Percentiles rank a stretch among this genome's conserved stretches.
Evolutionary conservation across 1,140 invertebrate species (phyloP).

Genomic region (Steinernema khuongi): DNA sequence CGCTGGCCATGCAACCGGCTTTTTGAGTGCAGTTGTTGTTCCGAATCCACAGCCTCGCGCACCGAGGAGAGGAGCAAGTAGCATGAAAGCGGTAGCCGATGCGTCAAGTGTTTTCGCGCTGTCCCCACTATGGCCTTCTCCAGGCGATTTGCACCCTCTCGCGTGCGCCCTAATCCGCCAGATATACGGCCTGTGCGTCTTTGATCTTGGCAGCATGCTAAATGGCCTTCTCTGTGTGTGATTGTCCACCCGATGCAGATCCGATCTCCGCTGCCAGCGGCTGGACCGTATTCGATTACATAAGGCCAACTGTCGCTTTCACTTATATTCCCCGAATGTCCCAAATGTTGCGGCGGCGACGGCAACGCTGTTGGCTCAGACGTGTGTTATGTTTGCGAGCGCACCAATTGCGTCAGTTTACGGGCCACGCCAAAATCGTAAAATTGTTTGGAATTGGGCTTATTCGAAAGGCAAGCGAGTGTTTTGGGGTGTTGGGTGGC

Average conservation of each 20-base stretch:
- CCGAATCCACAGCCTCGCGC: too few relatives aligned
- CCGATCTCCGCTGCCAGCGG: not conserved
- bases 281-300: conserved; percentile 1
- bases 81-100: not conserved
- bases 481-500: not conserved
- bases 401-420: conserved; percentile 1
- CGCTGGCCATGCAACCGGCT: too few relatives aligned
- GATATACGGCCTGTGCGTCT: not conserved
- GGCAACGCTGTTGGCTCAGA: conserved; percentile 10
- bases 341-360: not conserved
- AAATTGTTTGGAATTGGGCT: conserved; percentile 13
- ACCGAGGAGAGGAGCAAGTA: too few relatives aligned
- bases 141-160: not conserved
- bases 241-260: not conserved
- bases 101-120: not conserved
- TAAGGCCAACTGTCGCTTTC: not conserved
- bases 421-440: not conserved
- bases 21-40: too few relatives aligned
- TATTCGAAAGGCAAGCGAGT: not conserved
- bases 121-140: not conserved
- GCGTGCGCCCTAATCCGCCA: not conserved
- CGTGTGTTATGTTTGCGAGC: conserved; percentile 4
- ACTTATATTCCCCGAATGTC: not conserved
- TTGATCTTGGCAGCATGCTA: not conserved
- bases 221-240: conserved; percentile 4